These are phyloP conservation scores for Himantopus leucocephalus DNA, from an alignment of 2,113 vertebrate species.

Conservation along the genomic window DNA sequence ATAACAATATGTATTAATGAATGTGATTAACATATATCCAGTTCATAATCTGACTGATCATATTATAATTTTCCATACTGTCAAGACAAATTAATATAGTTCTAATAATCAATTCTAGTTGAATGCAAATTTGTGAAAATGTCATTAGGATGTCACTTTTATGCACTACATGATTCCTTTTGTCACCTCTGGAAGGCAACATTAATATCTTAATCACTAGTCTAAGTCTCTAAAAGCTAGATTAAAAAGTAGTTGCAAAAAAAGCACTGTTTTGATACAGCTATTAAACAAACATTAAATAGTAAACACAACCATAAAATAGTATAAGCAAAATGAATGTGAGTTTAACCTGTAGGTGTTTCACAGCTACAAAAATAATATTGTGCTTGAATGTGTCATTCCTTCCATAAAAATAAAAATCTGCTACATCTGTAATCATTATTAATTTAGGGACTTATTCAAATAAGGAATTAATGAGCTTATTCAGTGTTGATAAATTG, in stretches of 20 bases:
- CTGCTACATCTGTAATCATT: neutral
- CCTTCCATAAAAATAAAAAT: neutral
- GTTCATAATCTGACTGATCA: neutral
- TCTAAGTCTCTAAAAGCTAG: neutral
- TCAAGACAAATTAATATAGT: neutral
- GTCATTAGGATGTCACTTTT: neutral
- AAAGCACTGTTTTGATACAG: neutral
- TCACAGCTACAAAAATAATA: slow-evolving; percentile 9
- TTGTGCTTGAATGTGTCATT: neutral
- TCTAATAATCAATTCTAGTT: neutral
- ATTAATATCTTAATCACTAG: neutral
- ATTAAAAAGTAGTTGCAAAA: neutral
- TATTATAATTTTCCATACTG: neutral
- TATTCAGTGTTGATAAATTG: neutral
- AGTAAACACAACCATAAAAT: neutral
- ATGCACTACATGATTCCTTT: neutral
- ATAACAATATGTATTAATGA: neutral
- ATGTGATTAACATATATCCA: neutral
- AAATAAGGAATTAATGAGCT: neutral
- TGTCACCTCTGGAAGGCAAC: neutral
- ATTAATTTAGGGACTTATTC: slow-evolving; percentile 1
- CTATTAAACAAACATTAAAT: neutral
- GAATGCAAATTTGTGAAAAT: neutral
- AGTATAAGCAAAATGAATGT: neutral
- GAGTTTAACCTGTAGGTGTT: neutral